Evolutionary conservation across 2,797 vertebrate genomes (phyloP), one percentile per base, ranked within the genome.

Genomic region (Myoxocephalus aenaeus): DNA sequence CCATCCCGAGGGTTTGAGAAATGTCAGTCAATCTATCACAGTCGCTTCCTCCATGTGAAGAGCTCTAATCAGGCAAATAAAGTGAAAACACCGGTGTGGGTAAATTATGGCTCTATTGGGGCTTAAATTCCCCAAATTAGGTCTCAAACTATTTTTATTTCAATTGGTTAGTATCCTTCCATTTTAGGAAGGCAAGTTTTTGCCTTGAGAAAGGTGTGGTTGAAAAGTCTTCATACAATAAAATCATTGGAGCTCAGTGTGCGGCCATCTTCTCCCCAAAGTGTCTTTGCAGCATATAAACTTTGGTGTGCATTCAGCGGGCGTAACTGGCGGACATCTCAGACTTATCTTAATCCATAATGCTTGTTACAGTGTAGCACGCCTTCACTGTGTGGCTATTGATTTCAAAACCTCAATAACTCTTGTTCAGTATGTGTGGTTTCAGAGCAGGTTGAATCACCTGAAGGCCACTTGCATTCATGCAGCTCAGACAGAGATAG

Each of bases 11-110:
- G 11, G 15, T 65, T 70, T 7, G 27, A n/a, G 34, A 42, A 36
- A 53, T 74, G 53, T 12, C 59, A 38, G 15, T 56, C 57, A 70
- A 32, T 74, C 42, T 32, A 36, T 46, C 61, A 44, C 53, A 65
- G 54, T 17, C 11, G 25, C 29, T n/a, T 12, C 53, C 57, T 42
- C 12, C 9, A 22, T 57, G 34, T 36, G 29, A 40, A 51, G 25
- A 58, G 7, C 8, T 32, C 10, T n/a, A 48, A 64, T 70, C 22
- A 29, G n/a, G 22, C 17, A 42, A 50, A 69, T 22, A 6, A 7
- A 20, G 36, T 67, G 22, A 61, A 65, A 71, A 58, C 27, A 78
- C 25, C 44, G 42, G 34, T 42, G 25, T 46, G 15, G 36, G 4
- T 62, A 42, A 4, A 61, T n/a, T 1, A 0, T 0, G 1, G 11